These are phyloP conservation scores for Drosophila tsacasi DNA, from an alignment of 1,140 invertebrate genomes.

Conservation along the genomic window DNA sequence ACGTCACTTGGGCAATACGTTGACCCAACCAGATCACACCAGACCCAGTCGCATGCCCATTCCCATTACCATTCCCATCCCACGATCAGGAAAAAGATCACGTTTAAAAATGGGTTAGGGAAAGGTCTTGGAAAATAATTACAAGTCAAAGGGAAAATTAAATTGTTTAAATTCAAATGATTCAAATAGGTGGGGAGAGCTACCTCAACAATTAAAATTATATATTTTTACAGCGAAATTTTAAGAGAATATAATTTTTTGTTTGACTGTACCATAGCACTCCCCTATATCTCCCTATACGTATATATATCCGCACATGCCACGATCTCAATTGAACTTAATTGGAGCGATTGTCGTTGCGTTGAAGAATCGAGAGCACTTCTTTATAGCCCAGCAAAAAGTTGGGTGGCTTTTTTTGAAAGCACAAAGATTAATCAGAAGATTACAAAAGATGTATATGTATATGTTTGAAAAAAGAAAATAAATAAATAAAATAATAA, in stretches of 20 bases:
- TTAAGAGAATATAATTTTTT: background rate
- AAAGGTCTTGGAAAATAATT: background rate
- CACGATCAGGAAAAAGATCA: background rate
- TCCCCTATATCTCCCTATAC: conserved; percentile 15
- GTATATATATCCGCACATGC: conserved; percentile 30
- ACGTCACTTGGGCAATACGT: conserved; percentile 58
- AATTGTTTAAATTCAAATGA: background rate
- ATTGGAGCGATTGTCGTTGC: conserved; percentile 57
- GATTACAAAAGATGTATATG: background rate
- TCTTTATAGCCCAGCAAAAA: background rate
- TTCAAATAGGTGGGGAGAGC: background rate
- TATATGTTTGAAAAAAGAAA: no score
- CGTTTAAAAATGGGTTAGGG: background rate
- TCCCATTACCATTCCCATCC: background rate
- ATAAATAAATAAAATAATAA: background rate
- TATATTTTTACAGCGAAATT: background rate
- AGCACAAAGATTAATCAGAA: conserved; percentile 3
- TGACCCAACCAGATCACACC: conserved; percentile 42
- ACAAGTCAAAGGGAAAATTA: background rate
- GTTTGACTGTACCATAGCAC: background rate
- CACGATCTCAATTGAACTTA: conserved; percentile 75
- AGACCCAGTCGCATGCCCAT: background rate
- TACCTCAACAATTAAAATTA: background rate
- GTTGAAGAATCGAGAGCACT: conserved; percentile 27
- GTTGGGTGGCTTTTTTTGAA: background rate